These are phyloP conservation scores for Drosophila cognata DNA, from an alignment of 2,888 invertebrate species.

Conservation along the genomic window DNA sequence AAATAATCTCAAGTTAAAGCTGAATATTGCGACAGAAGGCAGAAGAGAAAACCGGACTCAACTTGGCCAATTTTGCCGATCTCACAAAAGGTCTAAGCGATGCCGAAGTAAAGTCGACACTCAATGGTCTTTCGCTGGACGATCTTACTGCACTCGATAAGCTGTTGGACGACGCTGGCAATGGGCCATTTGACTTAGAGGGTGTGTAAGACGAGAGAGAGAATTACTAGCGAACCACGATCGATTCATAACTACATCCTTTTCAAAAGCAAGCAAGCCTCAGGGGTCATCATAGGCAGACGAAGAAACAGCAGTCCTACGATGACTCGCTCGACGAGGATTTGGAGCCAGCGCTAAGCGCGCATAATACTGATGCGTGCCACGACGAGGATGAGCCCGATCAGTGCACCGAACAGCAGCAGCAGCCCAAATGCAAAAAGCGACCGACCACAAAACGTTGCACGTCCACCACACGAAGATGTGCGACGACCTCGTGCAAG, in stretches of 20 bases:
- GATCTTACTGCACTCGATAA: constrained; percentile 76
- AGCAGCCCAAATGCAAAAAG: constrained; percentile 38
- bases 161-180: constrained; percentile 67
- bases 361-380: constrained; percentile 33
- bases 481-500: constrained; percentile 8
- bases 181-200: constrained; percentile 40
- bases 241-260: constrained; percentile 21
- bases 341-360: constrained; percentile 12
- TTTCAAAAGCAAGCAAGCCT: constrained; percentile 58
- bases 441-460: constrained; percentile 33
- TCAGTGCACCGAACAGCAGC: constrained; percentile 26
- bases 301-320: constrained; percentile 38
- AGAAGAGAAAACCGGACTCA: constrained; percentile 16
- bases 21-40: constrained; percentile 8
- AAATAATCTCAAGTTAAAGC: background rate
- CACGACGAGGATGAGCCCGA: constrained; percentile 54
- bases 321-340: constrained; percentile 30
- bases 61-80: constrained; percentile 58
- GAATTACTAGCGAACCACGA: no score
- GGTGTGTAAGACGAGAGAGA: constrained; percentile 22
- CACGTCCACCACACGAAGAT: constrained; percentile 17
- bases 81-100: constrained; percentile 72
- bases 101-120: constrained; percentile 76
- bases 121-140: constrained; percentile 74
- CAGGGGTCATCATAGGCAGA: constrained; percentile 33